Base-by-base conservation (phyloP, 2,888 invertebrate species). In the Terebella lapidaria region DNA sequence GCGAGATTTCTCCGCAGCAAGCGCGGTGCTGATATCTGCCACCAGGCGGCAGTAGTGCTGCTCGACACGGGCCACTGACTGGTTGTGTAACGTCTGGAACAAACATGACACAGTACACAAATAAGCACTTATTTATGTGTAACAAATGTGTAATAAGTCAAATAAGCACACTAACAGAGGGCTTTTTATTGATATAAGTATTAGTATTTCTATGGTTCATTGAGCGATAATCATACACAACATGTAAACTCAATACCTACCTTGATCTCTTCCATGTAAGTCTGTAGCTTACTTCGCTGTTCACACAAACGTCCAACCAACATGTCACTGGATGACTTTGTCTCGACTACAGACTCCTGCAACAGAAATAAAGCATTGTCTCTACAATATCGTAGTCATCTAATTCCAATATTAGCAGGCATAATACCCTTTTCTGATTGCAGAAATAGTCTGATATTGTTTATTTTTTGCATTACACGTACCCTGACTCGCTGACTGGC, bases 401-500 rank as follows among this genome's bases (percentile, higher is more conserved):
- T n/a, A n/a, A n/a, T n/a, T n/a, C n/a, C n/a, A n/a, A n/a, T n/a
- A n/a, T n/a, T n/a, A n/a, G n/a, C n/a, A n/a, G n/a, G n/a, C n/a
- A n/a, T n/a, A n/a, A n/a, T n/a, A n/a, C n/a, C n/a, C n/a, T n/a
- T n/a, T n/a, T n/a, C n/a, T n/a, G n/a, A n/a, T n/a, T n/a, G n/a
- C n/a, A n/a, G n/a, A n/a, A n/a, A n/a, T n/a, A n/a, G n/a, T n/a
- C n/a, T n/a, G n/a, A n/a, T n/a, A n/a, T n/a, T n/a, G n/a, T n/a
- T n/a, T n/a, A n/a, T n/a, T n/a, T n/a, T n/a, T n/a, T n/a, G n/a
- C n/a, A n/a, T n/a, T n/a, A n/a, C n/a, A n/a, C 64, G 62, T 54
- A 75, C 75, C 73, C 70, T 71, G 4, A 74, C 66, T 49, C 72
- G 71, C 42, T 64, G 69, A 58, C 65, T 66, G n/a, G 76, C 76